A percentile compares a stretch with the other conserved stretches of the same genome.
Evolutionary conservation across 2,797 vertebrate genomes (phyloP).

Genomic region (Sebastes itinus): DNA sequence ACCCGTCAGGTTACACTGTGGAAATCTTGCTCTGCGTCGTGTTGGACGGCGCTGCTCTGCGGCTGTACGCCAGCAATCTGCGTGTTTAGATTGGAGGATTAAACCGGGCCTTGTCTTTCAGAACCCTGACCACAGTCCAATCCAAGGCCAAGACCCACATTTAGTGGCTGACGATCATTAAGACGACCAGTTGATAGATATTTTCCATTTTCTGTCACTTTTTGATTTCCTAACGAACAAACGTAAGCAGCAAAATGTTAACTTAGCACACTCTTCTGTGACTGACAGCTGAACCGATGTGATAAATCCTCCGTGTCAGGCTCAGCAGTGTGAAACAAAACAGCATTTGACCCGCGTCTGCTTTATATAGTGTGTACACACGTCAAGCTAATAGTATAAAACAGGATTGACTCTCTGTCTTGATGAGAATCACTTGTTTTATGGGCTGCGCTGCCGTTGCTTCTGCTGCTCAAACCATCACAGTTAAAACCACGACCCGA

Average conservation of each 20-base stretch:
- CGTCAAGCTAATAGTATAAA: slow-evolving; percentile 42
- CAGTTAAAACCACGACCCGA: slow-evolving; percentile 24
- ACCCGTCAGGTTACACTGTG: slow-evolving; percentile 19
- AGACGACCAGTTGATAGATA: slow-evolving; percentile 6
- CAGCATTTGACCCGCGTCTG: slow-evolving; percentile 22
- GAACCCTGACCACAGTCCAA: slow-evolving; percentile 36
- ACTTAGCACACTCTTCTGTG: not conserved
- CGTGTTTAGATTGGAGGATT: slow-evolving; percentile 65
- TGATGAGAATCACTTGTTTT: slow-evolving; percentile 60
- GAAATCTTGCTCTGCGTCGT: slow-evolving; percentile 13
- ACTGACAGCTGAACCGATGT: slow-evolving; percentile 22
- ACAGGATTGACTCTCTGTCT: slow-evolving; percentile 50
- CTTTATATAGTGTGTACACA: slow-evolving; percentile 41
- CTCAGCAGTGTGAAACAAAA: slow-evolving; percentile 37
- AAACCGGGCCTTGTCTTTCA: slow-evolving; percentile 51
- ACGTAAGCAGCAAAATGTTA: not conserved
- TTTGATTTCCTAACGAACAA: not conserved
- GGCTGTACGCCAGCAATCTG: slow-evolving; percentile 13
- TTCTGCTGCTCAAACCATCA: slow-evolving; percentile 24
- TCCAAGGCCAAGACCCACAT: slow-evolving; percentile 57
- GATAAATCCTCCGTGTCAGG: slow-evolving; percentile 20
- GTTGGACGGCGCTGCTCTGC: slow-evolving; percentile 22
- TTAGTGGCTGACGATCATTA: not conserved
- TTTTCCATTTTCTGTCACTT: slow-evolving; percentile 27
- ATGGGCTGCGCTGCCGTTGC: slow-evolving; percentile 25